Evolutionary conservation across 2,797 vertebrate species (phyloP), one percentile per base, ranked within the genome.

Genomic region (Tokudaia tokunoshimensis): DNA sequence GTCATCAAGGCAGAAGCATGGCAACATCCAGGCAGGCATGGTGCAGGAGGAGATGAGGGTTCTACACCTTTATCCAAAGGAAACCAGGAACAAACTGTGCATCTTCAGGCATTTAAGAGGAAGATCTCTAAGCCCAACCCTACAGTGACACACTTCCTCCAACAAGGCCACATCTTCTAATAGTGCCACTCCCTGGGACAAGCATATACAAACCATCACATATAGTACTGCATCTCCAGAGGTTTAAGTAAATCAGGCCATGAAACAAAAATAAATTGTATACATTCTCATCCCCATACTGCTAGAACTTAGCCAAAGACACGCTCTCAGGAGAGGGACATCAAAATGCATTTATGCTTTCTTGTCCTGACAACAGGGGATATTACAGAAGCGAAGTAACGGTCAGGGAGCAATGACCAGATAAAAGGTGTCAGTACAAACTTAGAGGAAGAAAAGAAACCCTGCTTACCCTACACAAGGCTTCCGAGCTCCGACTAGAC

Each of bases 171-270:
- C 41, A 41, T 41, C 41, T 41, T 41, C 41, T 41, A 41, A 41
- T 41, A 41, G 41, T 41, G 41, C 41, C 41, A 41, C 41, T 41
- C 41, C 41, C 41, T 41, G 41, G 41, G 3, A 41, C 41, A 41
- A 41, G 41, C 41, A 41, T 41, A 41, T 41, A 41, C 41, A 41
- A 41, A 41, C 41, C 41, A 41, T 41, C 41, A 41, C 9, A 50
- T 13, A 9, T 1, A 7, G 50, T 0, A 11, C 44, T 3, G 1
- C n/a, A 7, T 3, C n/a, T 26, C 4, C 3, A 0, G 11, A 31
- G 37, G 3, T 29, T 8, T 63, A 75, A 52, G 26, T 31, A 80
- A 88, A 63, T 19, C 65, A 31, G 20, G 4, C 17, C 47, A 3
- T 4, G 7, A 41, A 13, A 91, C 65, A 63, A 41, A 92, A 90